Conservation (phyloP, 2,797 vertebrate species). For the Notolepis coatsorum region DNA sequence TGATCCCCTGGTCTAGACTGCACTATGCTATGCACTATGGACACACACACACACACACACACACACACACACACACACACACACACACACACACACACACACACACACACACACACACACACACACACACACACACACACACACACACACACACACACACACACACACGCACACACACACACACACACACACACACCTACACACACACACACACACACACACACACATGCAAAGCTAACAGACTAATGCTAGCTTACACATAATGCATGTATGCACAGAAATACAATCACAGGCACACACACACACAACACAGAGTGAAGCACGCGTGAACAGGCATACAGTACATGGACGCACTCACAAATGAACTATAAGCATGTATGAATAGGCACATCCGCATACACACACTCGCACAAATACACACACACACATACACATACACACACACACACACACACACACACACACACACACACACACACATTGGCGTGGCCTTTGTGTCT, state of each 20-base stretch:
- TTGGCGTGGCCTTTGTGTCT: conserved; percentile 58
- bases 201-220: not conserved
- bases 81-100: not conserved
- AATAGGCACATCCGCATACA: not conserved
- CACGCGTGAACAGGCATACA: not conserved
- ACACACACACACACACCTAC: not conserved
- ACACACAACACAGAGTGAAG: not conserved
- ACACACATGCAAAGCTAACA: no score
- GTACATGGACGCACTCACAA: conserved; percentile 9
- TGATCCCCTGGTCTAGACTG: conserved; percentile 77
- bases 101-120: not conserved
- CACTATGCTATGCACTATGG: conserved; percentile 55
- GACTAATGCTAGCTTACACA: no score
- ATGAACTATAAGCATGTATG: not conserved
- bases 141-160: conserved; percentile 2
- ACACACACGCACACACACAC: not conserved
- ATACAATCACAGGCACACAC: not conserved
- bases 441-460: not conserved
- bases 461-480: conserved; percentile 17
- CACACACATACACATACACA: no score
- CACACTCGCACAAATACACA: no score
- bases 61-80: conserved; percentile 7
- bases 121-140: not conserved
- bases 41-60: conserved; percentile 23
- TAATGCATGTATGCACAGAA: no score